Evolutionary conservation across 1,140 invertebrate genomes (phyloP), one percentile per base, ranked within the genome.

Genomic region (Caenorhabditis brenneri): DNA sequence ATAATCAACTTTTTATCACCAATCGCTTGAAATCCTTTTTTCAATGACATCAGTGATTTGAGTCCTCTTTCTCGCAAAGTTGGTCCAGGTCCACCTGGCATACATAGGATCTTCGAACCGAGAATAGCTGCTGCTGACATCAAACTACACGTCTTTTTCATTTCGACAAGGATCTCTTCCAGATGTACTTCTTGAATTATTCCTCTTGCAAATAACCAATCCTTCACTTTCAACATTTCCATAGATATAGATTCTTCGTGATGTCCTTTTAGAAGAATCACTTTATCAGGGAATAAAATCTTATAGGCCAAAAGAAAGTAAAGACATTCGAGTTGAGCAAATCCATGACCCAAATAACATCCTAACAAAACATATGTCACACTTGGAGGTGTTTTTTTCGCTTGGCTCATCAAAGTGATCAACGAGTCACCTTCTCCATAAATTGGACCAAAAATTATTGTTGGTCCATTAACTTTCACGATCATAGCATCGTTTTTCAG

Each of bases 161-260:
- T 74, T 74, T 74, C 65, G 0, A 46, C 2, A 2, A 74, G 33
- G 5, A 31, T 6, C 0, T 74, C 36, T 42, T 74, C 65, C 16
- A 74, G 5, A 42, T 74, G 19, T 6, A 74, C 65, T 39, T 74
- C 65, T 24, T 42, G 36, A 6, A 24, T 9, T 10, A 74, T 74
- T 42, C 65, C 65, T 42, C 65, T 31, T 24, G 36, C 33, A 12
- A 22, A 42, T 3, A 74, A 12, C 65, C 65, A 74, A 42, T 74
- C 65, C 22, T 74, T 74, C 22, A 74, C 65, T 74, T 74, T 74
- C n/a, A 74, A 15, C 65, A 74, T 74, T 74, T 74, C 65, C 36
- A 74, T 74, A 6, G 65, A 74, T 36, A 74, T 74, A 10, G 65
- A 74, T 42, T 74, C 65, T 42, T 74, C 65, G 10, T 74, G 65